Conservation (phyloP, 2,113 vertebrate species). For the Litocranius walleri region DNA sequence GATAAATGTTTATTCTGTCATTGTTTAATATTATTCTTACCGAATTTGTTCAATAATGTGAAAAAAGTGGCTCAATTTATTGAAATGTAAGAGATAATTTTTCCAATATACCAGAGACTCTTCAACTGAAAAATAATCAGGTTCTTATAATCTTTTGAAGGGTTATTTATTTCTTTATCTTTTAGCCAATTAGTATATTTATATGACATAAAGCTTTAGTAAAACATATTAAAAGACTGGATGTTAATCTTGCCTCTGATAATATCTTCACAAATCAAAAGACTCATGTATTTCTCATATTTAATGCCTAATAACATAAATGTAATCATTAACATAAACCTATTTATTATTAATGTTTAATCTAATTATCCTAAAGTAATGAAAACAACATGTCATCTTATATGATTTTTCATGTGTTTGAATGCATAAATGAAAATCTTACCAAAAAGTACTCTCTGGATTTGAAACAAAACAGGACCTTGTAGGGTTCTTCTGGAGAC, state of each 20-base stretch:
- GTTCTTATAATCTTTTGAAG: not conserved
- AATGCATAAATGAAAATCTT: constrained; percentile 44
- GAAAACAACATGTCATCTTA: constrained; percentile 40
- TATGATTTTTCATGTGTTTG: constrained; percentile 52
- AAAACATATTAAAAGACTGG: not conserved
- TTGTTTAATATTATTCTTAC: not conserved
- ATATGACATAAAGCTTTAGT: not conserved
- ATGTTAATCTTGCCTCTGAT: not conserved
- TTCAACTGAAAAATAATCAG: not conserved
- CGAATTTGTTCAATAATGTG: not conserved
- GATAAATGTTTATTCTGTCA: not conserved
- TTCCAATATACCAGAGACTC: not conserved
- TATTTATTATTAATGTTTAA: constrained; percentile 56
- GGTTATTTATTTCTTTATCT: not conserved
- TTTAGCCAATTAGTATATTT: not conserved
- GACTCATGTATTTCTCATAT: constrained; percentile 37
- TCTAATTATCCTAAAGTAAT: constrained; percentile 62
- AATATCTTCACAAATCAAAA: constrained; percentile 1
- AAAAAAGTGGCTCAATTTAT: not conserved
- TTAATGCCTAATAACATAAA: constrained; percentile 19
- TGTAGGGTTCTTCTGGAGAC: not conserved
- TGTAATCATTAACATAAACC: not conserved
- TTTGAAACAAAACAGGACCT: not conserved
- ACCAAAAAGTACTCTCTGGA: constrained; percentile 12
- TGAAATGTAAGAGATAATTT: not conserved